phyloP scores from a whole-genome alignment of 1,140 invertebrate genomes.

The Caerostris extrusa region DNA sequence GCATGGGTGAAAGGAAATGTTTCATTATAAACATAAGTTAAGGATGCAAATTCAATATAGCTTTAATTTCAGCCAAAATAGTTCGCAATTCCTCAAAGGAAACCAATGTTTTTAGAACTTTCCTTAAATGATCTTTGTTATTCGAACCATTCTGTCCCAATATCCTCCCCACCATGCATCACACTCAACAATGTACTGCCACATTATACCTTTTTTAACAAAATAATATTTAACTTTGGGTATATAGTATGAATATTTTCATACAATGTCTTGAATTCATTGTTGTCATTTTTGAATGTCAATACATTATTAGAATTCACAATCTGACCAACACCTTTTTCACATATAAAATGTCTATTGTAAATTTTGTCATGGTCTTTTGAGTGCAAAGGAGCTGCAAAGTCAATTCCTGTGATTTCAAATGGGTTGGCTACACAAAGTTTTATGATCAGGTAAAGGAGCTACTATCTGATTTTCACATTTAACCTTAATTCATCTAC shows the following conservation, averaged over 20 bases:
- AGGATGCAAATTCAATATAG: background rate
- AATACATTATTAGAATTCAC: background rate
- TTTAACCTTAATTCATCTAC: too few relatives aligned
- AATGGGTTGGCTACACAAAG: too few relatives aligned
- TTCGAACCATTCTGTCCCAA: background rate
- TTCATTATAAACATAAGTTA: background rate
- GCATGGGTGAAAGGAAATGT: too few relatives aligned
- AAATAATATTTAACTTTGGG: constrained; percentile 2
- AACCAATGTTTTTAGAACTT: background rate
- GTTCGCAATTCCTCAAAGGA: background rate
- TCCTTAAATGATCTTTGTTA: too few relatives aligned
- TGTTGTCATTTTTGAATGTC: background rate
- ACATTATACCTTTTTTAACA: background rate
- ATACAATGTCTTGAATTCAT: background rate
- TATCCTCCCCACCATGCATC: constrained; percentile 61
- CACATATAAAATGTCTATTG: background rate
- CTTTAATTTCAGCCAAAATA: background rate
- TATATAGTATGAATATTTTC: background rate
- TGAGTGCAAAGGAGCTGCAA: too few relatives aligned
- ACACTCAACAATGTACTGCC: constrained; percentile 40
- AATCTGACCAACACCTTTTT: background rate
- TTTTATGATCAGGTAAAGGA: too few relatives aligned
- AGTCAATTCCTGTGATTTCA: too few relatives aligned
- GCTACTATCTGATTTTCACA: too few relatives aligned
- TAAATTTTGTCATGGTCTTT: too few relatives aligned